Evolutionary conservation across 2,113 vertebrate species (phyloP), one percentile per base, ranked within the genome.

Genomic region (Melospiza melodia): DNA sequence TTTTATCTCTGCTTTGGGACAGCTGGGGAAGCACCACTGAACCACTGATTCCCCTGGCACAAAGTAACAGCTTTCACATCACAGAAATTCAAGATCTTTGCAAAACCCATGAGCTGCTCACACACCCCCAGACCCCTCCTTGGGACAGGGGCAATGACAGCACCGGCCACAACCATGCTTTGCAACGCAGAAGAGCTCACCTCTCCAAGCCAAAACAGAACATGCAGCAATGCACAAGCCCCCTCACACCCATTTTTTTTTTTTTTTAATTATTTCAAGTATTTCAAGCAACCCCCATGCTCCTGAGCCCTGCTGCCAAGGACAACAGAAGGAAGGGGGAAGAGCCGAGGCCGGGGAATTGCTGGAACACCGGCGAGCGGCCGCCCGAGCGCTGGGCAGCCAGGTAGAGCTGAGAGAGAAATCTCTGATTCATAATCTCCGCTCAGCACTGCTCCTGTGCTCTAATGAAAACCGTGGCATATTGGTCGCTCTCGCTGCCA

Each of bases 401-500:
- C 97, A 94, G 97, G 96, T 96, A 90, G 74, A 95, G 93, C 94
- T 52, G 61, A 87, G 92, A 93, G 82, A 28, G 73, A 80, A 73
- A 2, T 66, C 94, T 97, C 95, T 37, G 72, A 97, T 96, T 96
- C 93, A 75, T 84, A 87, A 94, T 97, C 96, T 83, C 78, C 16
- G 80, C 96, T 98, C 96, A 83, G 97, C 68, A 88, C 97, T 98
- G 98, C 98, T 97, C 96, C 69, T 41, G 91, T 93, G 96, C 97
- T 96, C 79, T 97, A 97, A 98, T 98, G 98, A 98, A 98, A 98
- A 98, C 97, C 87, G 59, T 97, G 98, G 98, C 99, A 99, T 99
- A 99, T 99, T 99, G 99, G 98, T 98, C 39, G 97, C 93, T 95
- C 83, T 96, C 74, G 94, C 98, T 99, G 99, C 99, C 99, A 99